These are phyloP conservation scores for Zaprionus gabonicus DNA, from an alignment of 1,140 invertebrate species.

Conservation along the genomic window DNA sequence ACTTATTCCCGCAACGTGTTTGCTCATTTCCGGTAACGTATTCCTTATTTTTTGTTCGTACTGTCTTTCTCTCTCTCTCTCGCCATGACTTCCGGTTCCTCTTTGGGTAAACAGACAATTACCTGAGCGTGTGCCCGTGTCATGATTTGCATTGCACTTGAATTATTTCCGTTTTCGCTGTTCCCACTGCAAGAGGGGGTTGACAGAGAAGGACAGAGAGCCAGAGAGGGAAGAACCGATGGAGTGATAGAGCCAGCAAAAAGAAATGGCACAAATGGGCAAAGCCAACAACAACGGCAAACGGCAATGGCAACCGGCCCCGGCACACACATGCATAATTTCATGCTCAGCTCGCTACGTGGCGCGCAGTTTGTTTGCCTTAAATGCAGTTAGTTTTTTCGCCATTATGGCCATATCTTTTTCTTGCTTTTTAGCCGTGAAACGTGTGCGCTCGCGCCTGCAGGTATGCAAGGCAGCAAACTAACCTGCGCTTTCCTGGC, in stretches of 20 bases:
- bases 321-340: conserved; percentile 70
- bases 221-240: not conserved
- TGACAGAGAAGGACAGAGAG: not conserved
- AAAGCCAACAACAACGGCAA: conserved; percentile 1
- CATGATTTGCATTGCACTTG: conserved; percentile 80
- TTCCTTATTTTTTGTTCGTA: conserved; percentile 27
- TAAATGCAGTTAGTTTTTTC: conserved; percentile 63
- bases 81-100: conserved; percentile 42
- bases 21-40: conserved; percentile 59
- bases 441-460: conserved; percentile 38
- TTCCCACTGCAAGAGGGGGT: conserved; percentile 23
- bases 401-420: conserved; percentile 59
- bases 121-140: conserved; percentile 66
- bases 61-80: not conserved
- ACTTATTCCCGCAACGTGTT: conserved; percentile 56
- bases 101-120: conserved; percentile 74
- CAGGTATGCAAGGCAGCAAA: conserved; percentile 42
- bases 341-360: conserved; percentile 57
- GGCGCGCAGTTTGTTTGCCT: conserved; percentile 74
- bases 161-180: conserved; percentile 74
- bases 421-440: conserved; percentile 11
- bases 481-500: conserved; percentile 19
- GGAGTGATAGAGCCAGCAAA: not conserved
- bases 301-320: not conserved
- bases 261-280: conserved; percentile 13